Conservation (phyloP, 2,797 vertebrate genomes). For the Hypotaenidia philippensis region DNA sequence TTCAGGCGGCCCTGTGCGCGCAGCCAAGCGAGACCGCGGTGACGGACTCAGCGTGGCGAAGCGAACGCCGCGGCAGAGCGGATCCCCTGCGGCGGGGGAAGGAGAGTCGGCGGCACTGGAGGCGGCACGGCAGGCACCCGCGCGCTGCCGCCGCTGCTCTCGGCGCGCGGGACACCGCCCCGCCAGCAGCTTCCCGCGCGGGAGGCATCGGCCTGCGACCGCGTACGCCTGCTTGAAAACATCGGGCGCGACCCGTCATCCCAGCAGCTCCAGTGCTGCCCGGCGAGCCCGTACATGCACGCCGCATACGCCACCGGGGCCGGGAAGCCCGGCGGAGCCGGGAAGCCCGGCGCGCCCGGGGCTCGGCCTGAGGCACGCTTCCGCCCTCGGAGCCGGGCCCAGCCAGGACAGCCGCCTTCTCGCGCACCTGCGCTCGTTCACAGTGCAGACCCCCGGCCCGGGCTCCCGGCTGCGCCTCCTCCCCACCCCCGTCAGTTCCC, state of each 20-base stretch:
- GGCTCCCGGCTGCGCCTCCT: background rate
- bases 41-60: background rate
- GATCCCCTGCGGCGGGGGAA: fast-evolving
- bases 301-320: background rate
- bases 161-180: too few relatives aligned
- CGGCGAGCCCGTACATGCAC: background rate
- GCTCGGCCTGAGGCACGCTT: too few relatives aligned
- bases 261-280: fast-evolving
- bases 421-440: background rate
- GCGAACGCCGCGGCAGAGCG: background rate
- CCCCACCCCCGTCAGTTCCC: too few relatives aligned
- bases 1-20: fast-evolving
- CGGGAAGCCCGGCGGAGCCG: background rate
- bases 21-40: background rate
- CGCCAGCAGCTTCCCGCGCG: too few relatives aligned
- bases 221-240: fast-evolving
- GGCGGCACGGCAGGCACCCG: too few relatives aligned
- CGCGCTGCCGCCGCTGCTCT: too few relatives aligned
- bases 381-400: background rate
- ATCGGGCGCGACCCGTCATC: fast-evolving
- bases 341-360: background rate
- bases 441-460: background rate
- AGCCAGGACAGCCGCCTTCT: background rate
- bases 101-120: too few relatives aligned
- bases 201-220: too few relatives aligned